These are phyloP conservation scores for Unio delphinus DNA, from an alignment of 2,888 invertebrate genomes.

Conservation along the genomic window DNA sequence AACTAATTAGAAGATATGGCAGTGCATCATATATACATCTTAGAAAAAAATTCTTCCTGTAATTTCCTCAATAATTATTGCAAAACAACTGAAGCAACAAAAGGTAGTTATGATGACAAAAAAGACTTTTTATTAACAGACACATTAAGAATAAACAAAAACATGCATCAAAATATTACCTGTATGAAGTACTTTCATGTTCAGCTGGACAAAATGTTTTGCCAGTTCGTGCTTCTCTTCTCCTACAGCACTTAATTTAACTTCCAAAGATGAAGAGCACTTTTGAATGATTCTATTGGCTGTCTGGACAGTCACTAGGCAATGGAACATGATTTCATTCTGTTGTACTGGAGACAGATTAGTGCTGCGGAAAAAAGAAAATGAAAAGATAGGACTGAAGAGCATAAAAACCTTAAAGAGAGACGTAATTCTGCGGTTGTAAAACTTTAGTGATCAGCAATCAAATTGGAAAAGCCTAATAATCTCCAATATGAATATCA, in stretches of 20 bases:
- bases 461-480: no score
- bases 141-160: no score
- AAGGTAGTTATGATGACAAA: no score
- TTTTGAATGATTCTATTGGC: slow-evolving; percentile 58
- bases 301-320: slow-evolving; percentile 52
- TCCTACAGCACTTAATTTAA: slow-evolving; percentile 11
- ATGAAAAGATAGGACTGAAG: neutral
- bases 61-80: no score
- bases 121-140: no score
- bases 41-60: no score
- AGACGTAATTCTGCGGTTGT: no score
- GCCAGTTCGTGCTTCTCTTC: slow-evolving; percentile 1
- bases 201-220: slow-evolving; percentile 10
- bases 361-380: slow-evolving; percentile 16
- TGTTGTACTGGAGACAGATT: slow-evolving; percentile 49
- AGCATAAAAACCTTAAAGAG: slow-evolving; percentile 1
- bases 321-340: slow-evolving; percentile 60
- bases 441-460: no score
- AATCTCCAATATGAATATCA: no score
- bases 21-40: no score
- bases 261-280: slow-evolving; percentile 31
- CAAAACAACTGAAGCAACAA: no score
- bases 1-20: no score
- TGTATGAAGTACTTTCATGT: slow-evolving; percentile 20
- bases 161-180: slow-evolving; percentile 11